Base-by-base conservation (phyloP, 2,797 vertebrate species). In the Cirrhinus mrigala region DNA sequence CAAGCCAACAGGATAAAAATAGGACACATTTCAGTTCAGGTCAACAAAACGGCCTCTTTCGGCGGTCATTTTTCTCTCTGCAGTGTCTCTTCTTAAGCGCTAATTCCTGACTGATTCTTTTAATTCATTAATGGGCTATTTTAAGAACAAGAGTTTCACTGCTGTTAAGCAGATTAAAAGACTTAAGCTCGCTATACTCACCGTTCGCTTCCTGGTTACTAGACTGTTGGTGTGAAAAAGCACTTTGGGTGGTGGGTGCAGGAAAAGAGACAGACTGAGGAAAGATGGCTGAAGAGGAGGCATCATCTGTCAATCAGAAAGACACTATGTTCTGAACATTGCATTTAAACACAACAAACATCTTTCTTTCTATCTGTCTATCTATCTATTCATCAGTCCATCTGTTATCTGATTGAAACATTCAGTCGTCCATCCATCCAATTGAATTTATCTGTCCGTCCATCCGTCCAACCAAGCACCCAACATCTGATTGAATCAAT, bases 121-220 rank as follows among this genome's bases (percentile, higher is more conserved):
- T n/a, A 58, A 77, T 58, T 84, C 62, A 70, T 78, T 56, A 70
- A 20, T 29, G 48, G 20, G 58, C 62, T 84, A 78, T 78, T 84
- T 58, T 58, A 70, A 77, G 74, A 24, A 29, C 2, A 40, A 14
- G 2, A 9, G 18, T 40, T 75, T 50, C 50, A 10, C 48, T 52
- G 29, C 37, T 8, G 58, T 85, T 82, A 79, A 86, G 58, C 56
- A 24, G 44, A 79, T 56, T 37, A 56, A 22, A 56, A 58, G 75
- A 75, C 56, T 64, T 50, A 71, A 8, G 6, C 22, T 77, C 15
- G 27, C 24, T 22, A 16, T 46, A 20, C 84, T 89, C 90, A 95
- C 95, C 95, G 0, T 96, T 95, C 40, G 94, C 87, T 87, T 95
- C 94, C 90, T 94, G 94, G 90, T 90, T 94, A 89, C 54, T 85